A percentile compares a stretch with the other conserved stretches of the same genome.
Evolutionary conservation across 2,113 vertebrate genomes (phyloP).

Genomic region (Uropsilus gracilis): DNA sequence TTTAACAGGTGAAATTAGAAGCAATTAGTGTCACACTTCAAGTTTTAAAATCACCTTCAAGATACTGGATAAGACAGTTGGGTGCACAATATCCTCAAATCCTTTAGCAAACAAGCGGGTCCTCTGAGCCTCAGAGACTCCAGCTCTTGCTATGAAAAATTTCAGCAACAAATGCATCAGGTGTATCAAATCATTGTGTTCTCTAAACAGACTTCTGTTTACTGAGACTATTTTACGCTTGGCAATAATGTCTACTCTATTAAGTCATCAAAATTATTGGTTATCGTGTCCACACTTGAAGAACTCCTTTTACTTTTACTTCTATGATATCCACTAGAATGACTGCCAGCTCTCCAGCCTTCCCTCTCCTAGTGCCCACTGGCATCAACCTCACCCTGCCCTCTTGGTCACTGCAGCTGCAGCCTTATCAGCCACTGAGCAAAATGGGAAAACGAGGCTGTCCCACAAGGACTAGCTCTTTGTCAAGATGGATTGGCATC

Average conservation of each 20-base stretch:
- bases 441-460: too few species aligned
- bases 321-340: constrained; percentile 63
- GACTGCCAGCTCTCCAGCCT: neutral
- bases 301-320: constrained; percentile 49
- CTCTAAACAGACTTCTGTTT: neutral
- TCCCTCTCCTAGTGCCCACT: too few species aligned
- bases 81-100: neutral
- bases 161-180: neutral
- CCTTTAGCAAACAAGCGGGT: neutral
- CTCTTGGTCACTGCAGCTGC: too few species aligned
- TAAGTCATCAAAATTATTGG: neutral
- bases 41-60: constrained; percentile 19
- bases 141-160: neutral
- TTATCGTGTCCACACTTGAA: constrained; percentile 7
- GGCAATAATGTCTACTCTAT: constrained; percentile 69
- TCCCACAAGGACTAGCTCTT: too few species aligned
- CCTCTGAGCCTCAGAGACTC: neutral
- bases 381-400: too few species aligned
- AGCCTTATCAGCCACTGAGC: too few species aligned
- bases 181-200: neutral
- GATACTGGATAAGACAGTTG: neutral
- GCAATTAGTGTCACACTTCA: neutral
- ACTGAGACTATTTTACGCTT: constrained; percentile 43
- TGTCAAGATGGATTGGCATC: too few species aligned
- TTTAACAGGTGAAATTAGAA: constrained; percentile 20